A percentile compares a stretch with the other conserved stretches of the same genome.
phyloP scores from a whole-genome alignment of 2,113 vertebrate genomes.

The Mus spicilegus region DNA sequence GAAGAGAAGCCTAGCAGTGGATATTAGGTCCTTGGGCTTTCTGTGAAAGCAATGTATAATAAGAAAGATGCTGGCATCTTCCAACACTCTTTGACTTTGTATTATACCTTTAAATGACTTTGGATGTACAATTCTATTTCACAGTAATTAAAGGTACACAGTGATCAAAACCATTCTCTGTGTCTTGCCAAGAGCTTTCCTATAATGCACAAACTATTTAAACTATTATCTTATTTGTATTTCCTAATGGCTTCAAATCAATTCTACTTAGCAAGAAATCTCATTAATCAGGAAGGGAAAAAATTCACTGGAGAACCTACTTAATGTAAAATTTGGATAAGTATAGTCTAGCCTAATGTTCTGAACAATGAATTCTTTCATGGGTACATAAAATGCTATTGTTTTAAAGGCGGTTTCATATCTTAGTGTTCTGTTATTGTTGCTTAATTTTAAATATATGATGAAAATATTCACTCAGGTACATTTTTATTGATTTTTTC shows the following conservation, averaged over 20 bases:
- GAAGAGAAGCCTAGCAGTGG: neutral
- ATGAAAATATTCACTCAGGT: neutral
- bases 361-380: neutral
- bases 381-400: neutral
- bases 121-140: neutral
- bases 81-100: neutral
- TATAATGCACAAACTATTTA: conserved; percentile 19
- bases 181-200: neutral
- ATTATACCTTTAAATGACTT: neutral
- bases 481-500: conserved; percentile 9
- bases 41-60: neutral
- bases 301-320: neutral
- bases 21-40: conserved; percentile 29
- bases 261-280: neutral
- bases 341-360: neutral
- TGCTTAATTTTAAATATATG: conserved; percentile 10
- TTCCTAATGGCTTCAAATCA: conserved; percentile 52
- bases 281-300: neutral
- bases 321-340: neutral
- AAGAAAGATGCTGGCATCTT: neutral
- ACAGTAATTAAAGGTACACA: neutral
- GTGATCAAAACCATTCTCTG: neutral
- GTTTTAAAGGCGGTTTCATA: neutral
- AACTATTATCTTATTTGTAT: conserved; percentile 33
- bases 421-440: neutral